phyloP scores from a whole-genome alignment of 2,113 vertebrate species.

The Xiphophorus hellerii region DNA sequence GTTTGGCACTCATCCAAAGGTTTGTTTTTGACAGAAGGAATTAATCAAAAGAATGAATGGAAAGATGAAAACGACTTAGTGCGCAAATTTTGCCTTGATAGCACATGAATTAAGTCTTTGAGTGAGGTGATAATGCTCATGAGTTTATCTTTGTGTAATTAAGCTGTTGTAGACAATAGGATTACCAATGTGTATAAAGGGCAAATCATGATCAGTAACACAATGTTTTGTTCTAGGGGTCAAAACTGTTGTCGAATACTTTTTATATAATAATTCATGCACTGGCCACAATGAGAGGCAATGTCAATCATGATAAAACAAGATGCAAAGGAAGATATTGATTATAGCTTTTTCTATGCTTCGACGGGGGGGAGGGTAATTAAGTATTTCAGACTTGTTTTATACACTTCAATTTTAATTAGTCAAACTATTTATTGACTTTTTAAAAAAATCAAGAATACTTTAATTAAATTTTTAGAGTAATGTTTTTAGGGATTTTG shows the following conservation, averaged over 20 bases:
- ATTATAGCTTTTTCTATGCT: not conserved
- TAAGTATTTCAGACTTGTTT: too few species aligned
- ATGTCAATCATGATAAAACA: not conserved
- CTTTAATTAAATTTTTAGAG: too few species aligned
- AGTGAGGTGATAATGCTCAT: slow-evolving; percentile 34
- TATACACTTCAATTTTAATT: too few species aligned
- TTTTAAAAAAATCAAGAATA: too few species aligned
- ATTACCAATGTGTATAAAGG: not conserved
- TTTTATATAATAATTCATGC: not conserved
- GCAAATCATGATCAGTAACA: not conserved
- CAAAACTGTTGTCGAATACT: not conserved
- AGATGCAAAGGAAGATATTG: not conserved
- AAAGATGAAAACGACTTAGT: slow-evolving; percentile 44
- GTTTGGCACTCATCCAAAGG: slow-evolving; percentile 68
- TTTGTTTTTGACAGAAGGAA: slow-evolving; percentile 62
- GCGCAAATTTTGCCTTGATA: slow-evolving; percentile 49
- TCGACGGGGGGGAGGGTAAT: too few species aligned
- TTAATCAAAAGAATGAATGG: slow-evolving; percentile 64
- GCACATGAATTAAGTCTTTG: slow-evolving; percentile 42
- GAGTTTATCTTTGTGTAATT: slow-evolving; percentile 43
- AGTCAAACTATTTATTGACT: too few species aligned
- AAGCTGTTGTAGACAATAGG: slow-evolving; percentile 25
- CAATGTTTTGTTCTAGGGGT: not conserved
- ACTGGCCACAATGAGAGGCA: not conserved
- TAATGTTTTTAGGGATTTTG: too few species aligned